A percentile compares a stretch with the other conserved stretches of the same genome.
Conservation (phyloP, 2,888 invertebrate species). For the Apodemia zela region DNA sequence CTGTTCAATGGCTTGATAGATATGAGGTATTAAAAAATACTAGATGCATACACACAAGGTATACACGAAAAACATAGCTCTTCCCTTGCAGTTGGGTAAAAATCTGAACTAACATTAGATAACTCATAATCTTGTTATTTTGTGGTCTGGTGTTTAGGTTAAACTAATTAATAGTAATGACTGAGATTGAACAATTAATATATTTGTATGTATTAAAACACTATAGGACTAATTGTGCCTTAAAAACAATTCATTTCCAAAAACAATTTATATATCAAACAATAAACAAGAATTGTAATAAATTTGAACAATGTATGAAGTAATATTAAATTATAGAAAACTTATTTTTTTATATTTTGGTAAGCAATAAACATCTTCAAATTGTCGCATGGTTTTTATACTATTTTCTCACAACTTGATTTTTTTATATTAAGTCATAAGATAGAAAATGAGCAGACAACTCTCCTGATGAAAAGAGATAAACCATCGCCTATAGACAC, state of each 20-base stretch:
- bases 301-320: constrained; percentile 48
- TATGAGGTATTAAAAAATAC: too few species aligned
- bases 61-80: too few species aligned
- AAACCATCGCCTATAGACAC: too few species aligned
- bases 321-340: constrained; percentile 56
- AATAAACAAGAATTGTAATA: constrained; percentile 22
- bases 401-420: neutral
- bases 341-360: constrained; percentile 48
- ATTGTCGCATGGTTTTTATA: neutral
- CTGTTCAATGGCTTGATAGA: too few species aligned
- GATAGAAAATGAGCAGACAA: too few species aligned
- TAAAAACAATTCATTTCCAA: constrained; percentile 38
- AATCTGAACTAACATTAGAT: neutral
- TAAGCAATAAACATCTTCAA: constrained; percentile 37
- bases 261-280: constrained; percentile 24
- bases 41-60: too few species aligned
- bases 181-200: constrained; percentile 13
- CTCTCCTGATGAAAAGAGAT: too few species aligned
- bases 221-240: constrained; percentile 50
- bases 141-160: neutral
- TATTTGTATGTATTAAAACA: neutral
- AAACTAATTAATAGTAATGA: neutral
- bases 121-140: neutral
- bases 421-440: neutral
- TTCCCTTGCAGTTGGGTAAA: too few species aligned